phyloP scores from a whole-genome alignment of 2,888 invertebrate species.

The Arctia plantaginis region DNA sequence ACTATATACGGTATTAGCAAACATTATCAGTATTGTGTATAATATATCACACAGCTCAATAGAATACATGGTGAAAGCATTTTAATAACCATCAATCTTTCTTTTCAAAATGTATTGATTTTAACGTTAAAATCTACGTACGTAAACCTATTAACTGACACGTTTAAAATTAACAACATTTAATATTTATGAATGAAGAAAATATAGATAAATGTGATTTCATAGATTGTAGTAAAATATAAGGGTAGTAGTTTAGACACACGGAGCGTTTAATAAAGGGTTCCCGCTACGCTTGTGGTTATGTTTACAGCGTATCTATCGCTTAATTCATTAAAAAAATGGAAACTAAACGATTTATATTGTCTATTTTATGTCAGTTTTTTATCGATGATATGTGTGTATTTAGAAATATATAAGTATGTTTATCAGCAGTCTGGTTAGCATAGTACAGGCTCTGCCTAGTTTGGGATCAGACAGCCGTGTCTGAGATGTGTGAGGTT shows the following conservation, averaged over 20 bases:
- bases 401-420: too few species aligned
- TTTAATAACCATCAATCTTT: not conserved
- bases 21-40: not conserved
- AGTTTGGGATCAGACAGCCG: too few species aligned
- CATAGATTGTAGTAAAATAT: constrained; percentile 15
- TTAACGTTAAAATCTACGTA: not conserved
- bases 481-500: too few species aligned
- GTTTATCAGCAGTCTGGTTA: too few species aligned
- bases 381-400: too few species aligned
- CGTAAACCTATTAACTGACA: constrained; percentile 13
- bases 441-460: too few species aligned
- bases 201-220: constrained; percentile 13
- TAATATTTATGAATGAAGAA: constrained; percentile 18
- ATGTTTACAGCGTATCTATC: not conserved
- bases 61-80: not conserved
- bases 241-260: not conserved
- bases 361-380: too few species aligned
- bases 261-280: not conserved
- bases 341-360: too few species aligned
- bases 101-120: not conserved
- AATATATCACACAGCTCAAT: not conserved
- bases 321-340: not conserved
- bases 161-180: constrained; percentile 13
- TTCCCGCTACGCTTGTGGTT: not conserved
- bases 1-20: too few species aligned